A percentile compares a stretch with the other conserved stretches of the same genome.
These are phyloP conservation scores for Malacoctenus gilli DNA, from an alignment of 2,797 vertebrate species.

Conservation along the genomic window DNA sequence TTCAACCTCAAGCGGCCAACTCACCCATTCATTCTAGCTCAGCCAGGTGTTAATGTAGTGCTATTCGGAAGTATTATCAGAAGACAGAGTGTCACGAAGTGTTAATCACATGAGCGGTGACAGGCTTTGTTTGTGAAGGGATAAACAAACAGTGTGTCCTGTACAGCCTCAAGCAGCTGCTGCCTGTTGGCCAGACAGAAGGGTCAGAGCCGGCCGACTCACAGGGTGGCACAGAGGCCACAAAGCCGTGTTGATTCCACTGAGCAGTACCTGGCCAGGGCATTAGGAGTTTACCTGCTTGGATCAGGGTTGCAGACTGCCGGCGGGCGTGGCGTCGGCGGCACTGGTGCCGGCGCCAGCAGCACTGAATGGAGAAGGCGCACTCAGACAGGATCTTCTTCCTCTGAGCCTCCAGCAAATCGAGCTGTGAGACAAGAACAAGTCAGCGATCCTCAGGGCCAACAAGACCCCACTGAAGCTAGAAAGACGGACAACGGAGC, in stretches of 20 bases:
- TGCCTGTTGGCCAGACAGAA: constrained; percentile 31
- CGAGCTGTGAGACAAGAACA: constrained; percentile 79
- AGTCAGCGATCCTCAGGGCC: constrained; percentile 14
- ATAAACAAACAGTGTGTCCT: constrained; percentile 23
- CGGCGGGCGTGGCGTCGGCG: constrained; percentile 71
- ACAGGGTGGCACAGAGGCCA: constrained; percentile 12
- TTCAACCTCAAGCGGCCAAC: neutral
- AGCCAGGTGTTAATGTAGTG: neutral
- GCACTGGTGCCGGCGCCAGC: constrained; percentile 84
- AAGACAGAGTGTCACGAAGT: constrained; percentile 21
- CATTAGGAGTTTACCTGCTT: constrained; percentile 86
- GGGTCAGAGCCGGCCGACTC: constrained; percentile 34
- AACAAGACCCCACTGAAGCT: neutral
- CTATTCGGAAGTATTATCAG: neutral
- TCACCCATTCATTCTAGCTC: neutral
- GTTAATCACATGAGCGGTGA: constrained; percentile 29
- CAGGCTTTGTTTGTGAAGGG: constrained; percentile 13
- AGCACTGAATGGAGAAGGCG: constrained; percentile 89
- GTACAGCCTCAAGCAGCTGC: constrained; percentile 54
- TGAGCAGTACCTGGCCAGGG: neutral
- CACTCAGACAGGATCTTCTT: constrained; percentile 77
- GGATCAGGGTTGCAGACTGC: constrained; percentile 84
- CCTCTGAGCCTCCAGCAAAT: constrained; percentile 87
- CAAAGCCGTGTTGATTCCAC: too few relatives aligned
- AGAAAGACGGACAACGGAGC: neutral